These are phyloP conservation scores for Notoglanidium macrostoma DNA, from an alignment of 2,797 vertebrate genomes.

Conservation along the genomic window DNA sequence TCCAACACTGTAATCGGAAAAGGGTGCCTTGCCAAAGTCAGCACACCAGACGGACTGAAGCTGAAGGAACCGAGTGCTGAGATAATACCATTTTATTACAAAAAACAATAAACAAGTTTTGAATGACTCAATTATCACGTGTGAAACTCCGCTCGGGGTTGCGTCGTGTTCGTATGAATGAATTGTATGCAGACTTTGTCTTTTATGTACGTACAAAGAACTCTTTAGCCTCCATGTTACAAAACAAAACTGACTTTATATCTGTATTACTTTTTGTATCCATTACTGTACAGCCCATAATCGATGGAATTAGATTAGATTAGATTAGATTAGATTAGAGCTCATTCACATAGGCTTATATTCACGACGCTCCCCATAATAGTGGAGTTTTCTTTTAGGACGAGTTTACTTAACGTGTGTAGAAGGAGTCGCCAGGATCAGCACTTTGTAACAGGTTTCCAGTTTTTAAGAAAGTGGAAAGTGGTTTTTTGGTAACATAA, in stretches of 20 bases:
- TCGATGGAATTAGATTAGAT: background rate
- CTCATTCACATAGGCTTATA: background rate
- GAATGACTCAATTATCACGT: background rate
- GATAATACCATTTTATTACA: background rate
- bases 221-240: background rate
- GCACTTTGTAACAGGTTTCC: no score
- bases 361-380: no score
- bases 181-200: background rate
- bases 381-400: no score
- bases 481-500: no score
- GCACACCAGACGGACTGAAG: slow-evolving; percentile 3
- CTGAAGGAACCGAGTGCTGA: background rate
- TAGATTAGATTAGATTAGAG: background rate
- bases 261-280: background rate
- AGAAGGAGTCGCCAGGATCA: no score
- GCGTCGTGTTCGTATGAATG: no score
- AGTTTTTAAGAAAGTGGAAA: no score
- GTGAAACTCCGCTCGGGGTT: background rate
- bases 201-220: background rate
- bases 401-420: no score
- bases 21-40: slow-evolving; percentile 14
- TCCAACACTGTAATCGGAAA: background rate
- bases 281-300: no score
- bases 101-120: background rate
- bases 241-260: background rate